Evolutionary conservation across 2,797 vertebrate species (phyloP), one percentile per base, ranked within the genome.

Genomic region (Diplodus puntazzo): DNA sequence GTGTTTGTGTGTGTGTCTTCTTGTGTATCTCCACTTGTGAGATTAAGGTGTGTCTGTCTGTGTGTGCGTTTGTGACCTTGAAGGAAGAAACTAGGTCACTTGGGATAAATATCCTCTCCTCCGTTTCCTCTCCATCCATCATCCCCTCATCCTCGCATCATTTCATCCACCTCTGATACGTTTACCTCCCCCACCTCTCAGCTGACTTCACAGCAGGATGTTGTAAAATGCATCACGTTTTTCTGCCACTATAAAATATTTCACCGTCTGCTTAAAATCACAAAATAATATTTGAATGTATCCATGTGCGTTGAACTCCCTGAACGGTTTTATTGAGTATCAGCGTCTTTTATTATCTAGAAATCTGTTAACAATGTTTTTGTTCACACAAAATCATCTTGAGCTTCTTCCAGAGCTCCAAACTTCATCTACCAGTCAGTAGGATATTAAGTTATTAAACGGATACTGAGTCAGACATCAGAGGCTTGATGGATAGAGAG

Each of bases 21-120:
- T n/a, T 20, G 23, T 69, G 42, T 30, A 3, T 58, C 11, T 52
- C 14, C 18, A 10, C 4, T 18, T 48, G 50, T 55, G 60, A 55
- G 14, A 34, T 18, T 50, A 50, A 23, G 30, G 9, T 11, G 12
- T 63, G 16, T 63, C 25, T 27, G 3, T 27, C 3, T 27, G 2
- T 27, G 27, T 55, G 23, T 50, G 58, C 20, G 53, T 39, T 34
- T 34, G 63, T 74, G 65, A 77, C 82, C 81, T 81, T 79, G 73
- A 61, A 1, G 3, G n/a, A 53, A 61, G 30, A 78, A 84, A 75
- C 52, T 61, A 48, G 77, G 65, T 66, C 68, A 52, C 42, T 25
- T 23, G 18, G 58, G 55, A 82, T 67, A 39, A 27, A 66, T 67
- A 27, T 67, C 34, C 27, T 1, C n/a, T 63, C 25, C 54, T 49